phyloP scores from a whole-genome alignment of 2,888 invertebrate species.

The Luffia ferchaultella region DNA sequence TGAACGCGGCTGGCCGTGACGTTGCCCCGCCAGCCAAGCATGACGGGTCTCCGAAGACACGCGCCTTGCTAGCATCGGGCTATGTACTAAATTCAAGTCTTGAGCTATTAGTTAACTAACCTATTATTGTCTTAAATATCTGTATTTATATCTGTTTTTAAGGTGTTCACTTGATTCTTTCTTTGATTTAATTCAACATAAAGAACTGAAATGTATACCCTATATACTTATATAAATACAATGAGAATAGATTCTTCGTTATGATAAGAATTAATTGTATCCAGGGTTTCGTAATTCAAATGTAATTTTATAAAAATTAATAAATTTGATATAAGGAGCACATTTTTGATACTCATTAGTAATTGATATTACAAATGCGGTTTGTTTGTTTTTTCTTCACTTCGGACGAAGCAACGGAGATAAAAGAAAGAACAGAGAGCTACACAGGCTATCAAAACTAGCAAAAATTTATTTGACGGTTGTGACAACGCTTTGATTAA shows the following conservation, averaged over 20 bases:
- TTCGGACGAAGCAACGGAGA: too few species aligned
- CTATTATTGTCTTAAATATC: neutral
- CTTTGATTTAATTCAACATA: neutral
- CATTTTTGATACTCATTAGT: too few species aligned
- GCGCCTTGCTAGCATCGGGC: neutral
- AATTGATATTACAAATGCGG: too few species aligned
- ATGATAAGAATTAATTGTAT: neutral
- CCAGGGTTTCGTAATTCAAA: too few species aligned
- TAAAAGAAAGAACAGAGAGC: too few species aligned
- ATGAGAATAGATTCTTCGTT: neutral
- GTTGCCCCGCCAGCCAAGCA: neutral
- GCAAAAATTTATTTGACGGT: too few species aligned
- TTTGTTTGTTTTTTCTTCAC: too few species aligned
- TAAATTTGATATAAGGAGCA: too few species aligned
- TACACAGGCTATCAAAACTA: too few species aligned
- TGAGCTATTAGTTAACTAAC: neutral
- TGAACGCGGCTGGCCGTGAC: neutral
- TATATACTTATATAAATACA: too few species aligned
- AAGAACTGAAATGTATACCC: neutral
- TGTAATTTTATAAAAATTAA: too few species aligned
- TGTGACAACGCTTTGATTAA: too few species aligned
- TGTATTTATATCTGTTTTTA: neutral
- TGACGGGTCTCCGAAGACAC: neutral
- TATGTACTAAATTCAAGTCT: neutral
- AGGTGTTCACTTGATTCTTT: neutral